phyloP scores from a whole-genome alignment of 2,797 vertebrate species.

The Sparus aurata region DNA sequence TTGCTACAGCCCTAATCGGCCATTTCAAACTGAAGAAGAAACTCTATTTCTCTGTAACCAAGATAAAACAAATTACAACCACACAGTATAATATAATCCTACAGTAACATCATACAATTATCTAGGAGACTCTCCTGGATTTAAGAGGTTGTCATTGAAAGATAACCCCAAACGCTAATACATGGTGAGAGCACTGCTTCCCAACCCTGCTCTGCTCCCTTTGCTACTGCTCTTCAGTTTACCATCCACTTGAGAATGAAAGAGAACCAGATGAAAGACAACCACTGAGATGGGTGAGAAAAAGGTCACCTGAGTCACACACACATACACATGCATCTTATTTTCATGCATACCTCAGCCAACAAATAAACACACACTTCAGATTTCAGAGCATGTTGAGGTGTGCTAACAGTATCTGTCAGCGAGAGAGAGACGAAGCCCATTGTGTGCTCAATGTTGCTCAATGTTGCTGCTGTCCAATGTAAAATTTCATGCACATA shows the following conservation, averaged over 20 bases:
- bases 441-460: no score
- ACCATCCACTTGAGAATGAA: not conserved
- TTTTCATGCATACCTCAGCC: constrained; percentile 10
- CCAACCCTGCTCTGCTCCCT: not conserved
- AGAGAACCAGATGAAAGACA: not conserved
- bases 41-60: not conserved
- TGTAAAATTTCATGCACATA: no score
- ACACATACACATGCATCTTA: not conserved
- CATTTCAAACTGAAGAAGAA: constrained; percentile 4
- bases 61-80: not conserved
- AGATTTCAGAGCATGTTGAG: no score
- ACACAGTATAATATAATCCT: not conserved
- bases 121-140: not conserved
- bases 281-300: not conserved
- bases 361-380: not conserved
- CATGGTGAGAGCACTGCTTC: not conserved
- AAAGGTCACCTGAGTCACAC: not conserved
- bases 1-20: constrained; percentile 1
- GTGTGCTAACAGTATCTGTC: no score
- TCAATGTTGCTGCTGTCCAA: no score
- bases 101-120: not conserved
- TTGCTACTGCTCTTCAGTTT: not conserved
- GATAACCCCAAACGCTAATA: not conserved
- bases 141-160: constrained; percentile 1
- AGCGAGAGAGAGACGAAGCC: no score